Percentiles rank a stretch among this genome's conserved stretches.
Evolutionary conservation across 2,888 invertebrate genomes (phyloP).

Genomic region (Clistopyga incitator): DNA sequence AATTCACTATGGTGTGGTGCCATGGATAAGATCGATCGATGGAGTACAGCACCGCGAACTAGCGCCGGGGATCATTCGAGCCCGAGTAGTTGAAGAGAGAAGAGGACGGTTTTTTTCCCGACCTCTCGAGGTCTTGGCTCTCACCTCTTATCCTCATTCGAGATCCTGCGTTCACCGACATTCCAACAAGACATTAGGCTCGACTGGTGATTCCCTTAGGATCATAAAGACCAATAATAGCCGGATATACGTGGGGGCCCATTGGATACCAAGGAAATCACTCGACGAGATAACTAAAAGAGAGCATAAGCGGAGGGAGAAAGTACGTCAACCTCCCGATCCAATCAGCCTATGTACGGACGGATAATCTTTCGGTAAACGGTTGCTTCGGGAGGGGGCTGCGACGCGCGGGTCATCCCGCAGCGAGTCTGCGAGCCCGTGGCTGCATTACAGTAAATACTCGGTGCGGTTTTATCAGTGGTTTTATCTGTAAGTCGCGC

Average conservation of each 20-base stretch:
- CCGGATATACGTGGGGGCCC: conserved; percentile 11
- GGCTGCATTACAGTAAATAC: conserved; percentile 61
- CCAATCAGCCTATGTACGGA: conserved; percentile 68
- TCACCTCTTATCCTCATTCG: neutral
- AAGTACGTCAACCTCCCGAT: conserved; percentile 65
- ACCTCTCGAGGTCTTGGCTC: conserved; percentile 20
- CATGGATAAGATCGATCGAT: conserved; percentile 68
- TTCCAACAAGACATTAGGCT: conserved; percentile 57
- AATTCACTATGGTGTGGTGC: conserved; percentile 48
- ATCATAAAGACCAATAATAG: conserved; percentile 42
- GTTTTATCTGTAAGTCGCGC: conserved; percentile 82
- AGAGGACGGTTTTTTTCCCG: conserved; percentile 23
- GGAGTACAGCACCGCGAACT: conserved; percentile 65
- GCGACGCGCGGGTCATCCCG: conserved; percentile 52
- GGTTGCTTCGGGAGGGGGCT: conserved; percentile 71
- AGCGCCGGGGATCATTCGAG: conserved; percentile 54
- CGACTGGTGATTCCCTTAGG: conserved; percentile 32
- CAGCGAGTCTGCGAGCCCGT: conserved; percentile 51
- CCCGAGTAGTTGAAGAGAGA: conserved; percentile 30
- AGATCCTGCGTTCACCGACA: conserved; percentile 24
- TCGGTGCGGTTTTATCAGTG: conserved; percentile 80
- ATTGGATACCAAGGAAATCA: conserved; percentile 26
- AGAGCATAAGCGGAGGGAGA: conserved; percentile 49
- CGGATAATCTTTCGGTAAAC: conserved; percentile 78
- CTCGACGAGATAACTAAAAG: conserved; percentile 16